These are phyloP conservation scores for Ciconia stormi DNA, from an alignment of 2,113 vertebrate genomes.

Conservation along the genomic window DNA sequence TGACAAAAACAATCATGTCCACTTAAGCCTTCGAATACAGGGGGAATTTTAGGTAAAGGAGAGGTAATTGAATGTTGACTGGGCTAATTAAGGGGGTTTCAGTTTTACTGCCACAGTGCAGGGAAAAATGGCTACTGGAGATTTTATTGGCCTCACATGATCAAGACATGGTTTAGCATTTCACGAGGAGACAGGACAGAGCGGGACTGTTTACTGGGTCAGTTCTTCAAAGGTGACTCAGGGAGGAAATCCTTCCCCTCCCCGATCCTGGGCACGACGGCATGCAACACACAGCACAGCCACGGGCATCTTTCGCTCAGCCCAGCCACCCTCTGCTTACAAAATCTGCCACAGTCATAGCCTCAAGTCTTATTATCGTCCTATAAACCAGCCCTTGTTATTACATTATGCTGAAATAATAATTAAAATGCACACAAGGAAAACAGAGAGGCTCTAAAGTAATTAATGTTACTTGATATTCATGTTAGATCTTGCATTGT, in stretches of 20 bases:
- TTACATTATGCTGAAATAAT: constrained; percentile 41
- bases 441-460: constrained; percentile 28
- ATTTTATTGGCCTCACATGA: neutral
- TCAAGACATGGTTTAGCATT: accelerated
- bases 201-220: neutral
- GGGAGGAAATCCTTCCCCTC: neutral
- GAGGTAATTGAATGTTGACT: neutral
- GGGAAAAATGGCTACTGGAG: neutral
- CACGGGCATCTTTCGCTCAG: neutral
- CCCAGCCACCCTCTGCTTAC: neutral
- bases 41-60: neutral
- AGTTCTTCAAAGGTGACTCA: neutral
- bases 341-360: constrained; percentile 18
- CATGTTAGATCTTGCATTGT: constrained; percentile 38
- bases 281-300: neutral
- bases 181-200: neutral
- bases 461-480: constrained; percentile 53
- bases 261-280: accelerated
- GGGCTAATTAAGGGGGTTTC: neutral
- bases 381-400: constrained; percentile 23
- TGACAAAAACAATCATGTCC: neutral
- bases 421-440: constrained; percentile 56
- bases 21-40: neutral
- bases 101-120: neutral
- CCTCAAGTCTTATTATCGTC: constrained; percentile 15